Base-by-base conservation (phyloP, 2,888 invertebrate species). In the Anarsia innoxiella region DNA sequence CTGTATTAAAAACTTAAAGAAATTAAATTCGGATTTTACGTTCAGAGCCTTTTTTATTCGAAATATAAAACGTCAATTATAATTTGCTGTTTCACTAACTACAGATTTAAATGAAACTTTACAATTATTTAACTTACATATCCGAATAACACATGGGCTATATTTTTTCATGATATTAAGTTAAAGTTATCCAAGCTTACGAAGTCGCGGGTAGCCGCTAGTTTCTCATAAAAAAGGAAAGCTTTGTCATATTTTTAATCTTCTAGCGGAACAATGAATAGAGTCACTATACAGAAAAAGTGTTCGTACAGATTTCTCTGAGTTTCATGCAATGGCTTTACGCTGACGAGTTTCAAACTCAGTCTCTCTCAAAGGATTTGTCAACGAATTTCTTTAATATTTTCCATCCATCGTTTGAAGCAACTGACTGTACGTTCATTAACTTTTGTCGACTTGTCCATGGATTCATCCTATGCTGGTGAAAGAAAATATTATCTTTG, bases 191-290 rank as follows among this genome's bases (percentile, higher is more conserved):
- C n/a, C n/a, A n/a, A n/a, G n/a, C n/a, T n/a, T n/a, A n/a, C n/a
- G n/a, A n/a, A n/a, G n/a, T n/a, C n/a, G n/a, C n/a, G n/a, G n/a
- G n/a, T n/a, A n/a, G n/a, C n/a, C n/a, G n/a, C n/a, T n/a, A n/a
- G n/a, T n/a, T n/a, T 53, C 53, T 54, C 49, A 33, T 45, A 50
- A 63, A 60, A 66, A 64, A 66, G 60, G 60, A 54, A 45, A 49
- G 47, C 57, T 45, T 40, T 48, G 54, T 56, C 57, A 67, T 64
- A 66, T 67, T 68, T 69, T 70, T 67, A 68, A 69, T 69, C 66
- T 65, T 55, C 58, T 49, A 51, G 44, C 54, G 50, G 59, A 59
- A 67, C 65, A 67, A 67, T 48, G 40, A 38, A 35, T 31, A 14
- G 14, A n/a, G 2, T 13, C 13, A 25, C 14, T 13, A n/a, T 23